Evolutionary conservation across 2,888 invertebrate species (phyloP).

Genomic region (Diaprepes abbreviatus): DNA sequence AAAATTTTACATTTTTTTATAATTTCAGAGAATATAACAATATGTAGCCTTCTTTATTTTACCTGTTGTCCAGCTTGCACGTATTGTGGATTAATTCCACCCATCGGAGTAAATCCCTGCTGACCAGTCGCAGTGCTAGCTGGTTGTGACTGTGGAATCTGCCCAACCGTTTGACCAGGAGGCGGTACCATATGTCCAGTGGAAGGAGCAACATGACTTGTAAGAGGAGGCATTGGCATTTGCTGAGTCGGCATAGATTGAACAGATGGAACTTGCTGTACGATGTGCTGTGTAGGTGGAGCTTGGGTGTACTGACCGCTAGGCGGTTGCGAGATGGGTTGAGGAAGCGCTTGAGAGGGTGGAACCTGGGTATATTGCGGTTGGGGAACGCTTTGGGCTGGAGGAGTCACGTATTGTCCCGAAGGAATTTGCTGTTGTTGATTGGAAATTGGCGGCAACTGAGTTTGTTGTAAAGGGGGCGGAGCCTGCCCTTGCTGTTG

Average conservation of each 20-base stretch:
- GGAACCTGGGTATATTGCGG: slow-evolving; percentile 40
- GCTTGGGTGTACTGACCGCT: slow-evolving; percentile 26
- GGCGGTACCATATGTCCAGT: slow-evolving; percentile 1
- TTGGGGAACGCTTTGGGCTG: slow-evolving; percentile 54
- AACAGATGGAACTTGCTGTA: slow-evolving; percentile 37
- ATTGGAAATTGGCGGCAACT: neutral
- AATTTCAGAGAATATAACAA: too few relatives aligned
- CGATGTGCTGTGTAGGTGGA: slow-evolving; percentile 40
- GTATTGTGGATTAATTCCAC: slow-evolving; percentile 32
- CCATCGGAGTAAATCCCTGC: slow-evolving; percentile 47
- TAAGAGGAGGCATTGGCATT: slow-evolving; percentile 35
- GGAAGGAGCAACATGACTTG: slow-evolving; percentile 35
- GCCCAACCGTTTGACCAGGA: neutral
- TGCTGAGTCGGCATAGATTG: slow-evolving; percentile 51
- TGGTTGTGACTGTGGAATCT: slow-evolving; percentile 17
- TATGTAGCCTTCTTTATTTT: too few relatives aligned
- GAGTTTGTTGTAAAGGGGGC: slow-evolving; percentile 13
- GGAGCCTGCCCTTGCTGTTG: slow-evolving; percentile 47
- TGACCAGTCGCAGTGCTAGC: slow-evolving; percentile 14
- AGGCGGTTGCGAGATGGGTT: slow-evolving; percentile 31
- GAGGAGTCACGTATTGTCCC: slow-evolving; percentile 25
- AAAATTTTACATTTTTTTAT: too few relatives aligned
- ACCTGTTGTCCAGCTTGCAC: slow-evolving; percentile 33
- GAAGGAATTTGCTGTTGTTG: slow-evolving; percentile 19
- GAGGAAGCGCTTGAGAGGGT: slow-evolving; percentile 32